A percentile compares a stretch with the other conserved stretches of the same genome.
phyloP scores from a whole-genome alignment of 2,888 invertebrate genomes.

The Beris morrisii region DNA sequence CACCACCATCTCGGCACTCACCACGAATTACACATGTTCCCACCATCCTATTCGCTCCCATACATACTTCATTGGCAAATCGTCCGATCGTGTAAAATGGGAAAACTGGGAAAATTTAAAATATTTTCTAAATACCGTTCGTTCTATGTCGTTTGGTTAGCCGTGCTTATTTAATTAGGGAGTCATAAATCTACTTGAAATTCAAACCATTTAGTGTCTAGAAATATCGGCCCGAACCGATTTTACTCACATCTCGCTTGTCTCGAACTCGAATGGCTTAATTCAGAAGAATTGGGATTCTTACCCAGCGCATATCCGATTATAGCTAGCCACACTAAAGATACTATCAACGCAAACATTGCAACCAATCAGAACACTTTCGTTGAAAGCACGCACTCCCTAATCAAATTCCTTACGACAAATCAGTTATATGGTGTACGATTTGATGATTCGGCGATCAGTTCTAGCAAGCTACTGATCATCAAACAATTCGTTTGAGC shows the following conservation, averaged over 20 bases:
- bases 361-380: neutral
- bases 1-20: constrained; percentile 72
- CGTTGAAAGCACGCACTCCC: too few relatives aligned
- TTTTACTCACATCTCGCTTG: constrained; percentile 40
- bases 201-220: constrained; percentile 6
- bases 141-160: constrained; percentile 5
- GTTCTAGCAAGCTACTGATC: too few relatives aligned
- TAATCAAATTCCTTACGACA: too few relatives aligned
- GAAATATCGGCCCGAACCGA: neutral
- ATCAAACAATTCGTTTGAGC: neutral
- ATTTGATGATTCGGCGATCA: too few relatives aligned
- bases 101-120: constrained; percentile 58
- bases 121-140: constrained; percentile 25
- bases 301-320: constrained; percentile 43
- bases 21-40: constrained; percentile 79
- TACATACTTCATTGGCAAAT: constrained; percentile 72
- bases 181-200: constrained; percentile 6
- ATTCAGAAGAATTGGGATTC: constrained; percentile 37
- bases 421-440: too few relatives aligned
- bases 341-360: constrained; percentile 30
- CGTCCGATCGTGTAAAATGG: constrained; percentile 76
- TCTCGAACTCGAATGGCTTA: constrained; percentile 30
- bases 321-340: constrained; percentile 37
- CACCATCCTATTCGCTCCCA: constrained; percentile 64
- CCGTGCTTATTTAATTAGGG: constrained; percentile 27